phyloP scores from a whole-genome alignment of 1,140 invertebrate species.

The Eurytemora carolleeae region DNA sequence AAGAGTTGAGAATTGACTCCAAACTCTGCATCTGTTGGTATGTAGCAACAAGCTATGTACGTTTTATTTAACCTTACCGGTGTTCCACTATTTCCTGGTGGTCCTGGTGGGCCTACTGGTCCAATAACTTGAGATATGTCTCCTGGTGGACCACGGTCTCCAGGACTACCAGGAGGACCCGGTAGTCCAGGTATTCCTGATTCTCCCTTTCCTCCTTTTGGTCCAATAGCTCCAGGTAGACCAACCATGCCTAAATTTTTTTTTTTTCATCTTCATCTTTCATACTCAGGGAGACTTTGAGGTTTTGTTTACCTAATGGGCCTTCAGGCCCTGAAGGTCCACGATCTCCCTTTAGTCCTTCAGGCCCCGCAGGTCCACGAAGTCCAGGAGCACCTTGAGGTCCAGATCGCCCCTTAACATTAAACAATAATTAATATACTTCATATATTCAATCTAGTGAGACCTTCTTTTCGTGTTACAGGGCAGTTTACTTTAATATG shows the following conservation, averaged over 20 bases:
- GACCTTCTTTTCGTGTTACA: too few relatives aligned
- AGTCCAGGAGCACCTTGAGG: slow-evolving; percentile 27
- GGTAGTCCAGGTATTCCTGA: slow-evolving; percentile 34
- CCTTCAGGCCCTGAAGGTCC: slow-evolving; percentile 22
- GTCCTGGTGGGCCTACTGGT: slow-evolving; percentile 44
- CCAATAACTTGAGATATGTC: slow-evolving; percentile 30
- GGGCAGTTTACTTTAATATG: too few relatives aligned
- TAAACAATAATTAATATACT: too few relatives aligned
- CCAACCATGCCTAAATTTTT: neutral
- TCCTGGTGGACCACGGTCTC: slow-evolving; percentile 25
- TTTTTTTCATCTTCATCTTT: neutral
- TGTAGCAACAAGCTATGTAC: slow-evolving; percentile 26
- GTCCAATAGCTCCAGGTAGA: slow-evolving; percentile 15
- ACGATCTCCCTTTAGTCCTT: slow-evolving; percentile 25
- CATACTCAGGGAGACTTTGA: slow-evolving; percentile 18
- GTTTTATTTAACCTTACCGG: too few relatives aligned
- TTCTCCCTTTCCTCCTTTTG: slow-evolving; percentile 33
- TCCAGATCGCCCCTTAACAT: slow-evolving; percentile 19
- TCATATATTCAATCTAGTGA: too few relatives aligned
- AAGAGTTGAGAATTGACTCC: too few relatives aligned
- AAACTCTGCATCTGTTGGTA: too few relatives aligned
- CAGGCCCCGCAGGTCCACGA: slow-evolving; percentile 22
- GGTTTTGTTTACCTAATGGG: slow-evolving; percentile 12
- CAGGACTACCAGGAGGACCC: slow-evolving; percentile 31
- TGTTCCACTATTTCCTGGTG: slow-evolving; percentile 31